Conservation (phyloP, 2,888 invertebrate species). For the Drosophila subsilvestris region DNA sequence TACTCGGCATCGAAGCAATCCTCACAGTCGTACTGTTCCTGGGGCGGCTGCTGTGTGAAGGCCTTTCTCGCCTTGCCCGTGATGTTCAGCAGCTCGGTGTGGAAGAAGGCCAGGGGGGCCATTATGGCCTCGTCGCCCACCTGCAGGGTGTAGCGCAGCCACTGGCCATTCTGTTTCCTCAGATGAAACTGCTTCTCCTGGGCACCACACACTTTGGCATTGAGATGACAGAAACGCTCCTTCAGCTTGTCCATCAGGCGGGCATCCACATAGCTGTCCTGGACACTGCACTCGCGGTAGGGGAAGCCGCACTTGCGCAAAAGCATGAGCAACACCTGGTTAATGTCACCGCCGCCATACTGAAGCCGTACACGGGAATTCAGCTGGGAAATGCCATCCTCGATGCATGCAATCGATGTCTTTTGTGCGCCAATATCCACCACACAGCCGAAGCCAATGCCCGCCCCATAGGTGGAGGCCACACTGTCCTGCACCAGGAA, state of each 20-base stretch:
- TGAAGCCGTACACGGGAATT: constrained; percentile 93
- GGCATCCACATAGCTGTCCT: constrained; percentile 90
- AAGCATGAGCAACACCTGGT: constrained; percentile 94
- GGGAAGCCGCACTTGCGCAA: constrained; percentile 96
- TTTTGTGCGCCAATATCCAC: constrained; percentile 98
- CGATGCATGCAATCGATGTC: constrained; percentile 97
- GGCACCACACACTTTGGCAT: constrained; percentile 94
- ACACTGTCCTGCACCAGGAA: constrained; percentile 88
- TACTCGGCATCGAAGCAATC: constrained; percentile 98
- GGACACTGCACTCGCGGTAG: constrained; percentile 90
- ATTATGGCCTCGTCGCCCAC: constrained; percentile 96
- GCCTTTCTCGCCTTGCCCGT: constrained; percentile 89
- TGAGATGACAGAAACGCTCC: constrained; percentile 95
- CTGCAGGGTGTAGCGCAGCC: constrained; percentile 90
- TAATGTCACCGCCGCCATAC: constrained; percentile 96
- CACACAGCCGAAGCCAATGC: constrained; percentile 94
- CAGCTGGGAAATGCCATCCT: constrained; percentile 96
- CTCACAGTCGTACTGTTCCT: constrained; percentile 91
- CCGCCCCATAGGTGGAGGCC: constrained; percentile 93
- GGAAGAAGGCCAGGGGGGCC: constrained; percentile 94
- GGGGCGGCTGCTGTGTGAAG: constrained; percentile 88
- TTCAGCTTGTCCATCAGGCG: constrained; percentile 92
- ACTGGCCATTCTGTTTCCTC: constrained; percentile 86
- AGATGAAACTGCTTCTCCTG: constrained; percentile 92
- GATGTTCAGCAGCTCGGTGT: constrained; percentile 93